Conservation (phyloP, 2,113 vertebrate species). For the Rhinopomastus cyanomelas region DNA sequence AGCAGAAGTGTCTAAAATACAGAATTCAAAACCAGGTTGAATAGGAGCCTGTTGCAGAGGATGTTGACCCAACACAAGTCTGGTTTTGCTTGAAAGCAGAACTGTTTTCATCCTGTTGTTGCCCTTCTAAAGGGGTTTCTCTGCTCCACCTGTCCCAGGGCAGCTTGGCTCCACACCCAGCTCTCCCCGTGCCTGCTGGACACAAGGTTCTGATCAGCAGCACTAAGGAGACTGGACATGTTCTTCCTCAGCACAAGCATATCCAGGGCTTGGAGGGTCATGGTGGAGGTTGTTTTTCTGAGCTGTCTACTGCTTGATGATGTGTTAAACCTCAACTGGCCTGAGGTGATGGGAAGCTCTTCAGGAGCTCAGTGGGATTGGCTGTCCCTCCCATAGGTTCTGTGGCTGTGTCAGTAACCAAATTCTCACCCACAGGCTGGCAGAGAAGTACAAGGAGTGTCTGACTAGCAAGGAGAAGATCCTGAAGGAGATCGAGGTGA, state of each 20-base stretch:
- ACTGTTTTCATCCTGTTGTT: background rate
- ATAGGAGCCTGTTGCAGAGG: background rate
- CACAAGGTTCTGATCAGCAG: background rate
- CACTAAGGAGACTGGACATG: background rate
- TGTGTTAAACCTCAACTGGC: fast-evolving
- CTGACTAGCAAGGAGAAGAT: slow-evolving; percentile 93
- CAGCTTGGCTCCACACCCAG: background rate
- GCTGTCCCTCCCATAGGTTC: background rate
- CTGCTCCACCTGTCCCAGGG: background rate
- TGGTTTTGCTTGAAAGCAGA: background rate
- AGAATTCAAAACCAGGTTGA: too few relatives aligned
- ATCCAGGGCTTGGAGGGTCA: fast-evolving
- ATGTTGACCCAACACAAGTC: background rate
- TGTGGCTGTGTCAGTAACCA: background rate
- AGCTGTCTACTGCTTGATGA: background rate
- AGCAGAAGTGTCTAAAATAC: background rate
- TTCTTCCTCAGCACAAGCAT: fast-evolving
- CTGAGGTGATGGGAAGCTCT: background rate
- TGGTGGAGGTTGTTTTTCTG: background rate
- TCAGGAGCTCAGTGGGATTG: background rate
- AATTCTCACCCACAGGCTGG: slow-evolving; percentile 78
- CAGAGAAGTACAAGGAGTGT: slow-evolving; percentile 92
- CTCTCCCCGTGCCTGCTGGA: background rate
- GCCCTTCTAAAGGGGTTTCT: background rate
- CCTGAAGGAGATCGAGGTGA: slow-evolving; percentile 94